Conservation (phyloP, 2,113 vertebrate genomes). For the Diphyllodes magnificus region DNA sequence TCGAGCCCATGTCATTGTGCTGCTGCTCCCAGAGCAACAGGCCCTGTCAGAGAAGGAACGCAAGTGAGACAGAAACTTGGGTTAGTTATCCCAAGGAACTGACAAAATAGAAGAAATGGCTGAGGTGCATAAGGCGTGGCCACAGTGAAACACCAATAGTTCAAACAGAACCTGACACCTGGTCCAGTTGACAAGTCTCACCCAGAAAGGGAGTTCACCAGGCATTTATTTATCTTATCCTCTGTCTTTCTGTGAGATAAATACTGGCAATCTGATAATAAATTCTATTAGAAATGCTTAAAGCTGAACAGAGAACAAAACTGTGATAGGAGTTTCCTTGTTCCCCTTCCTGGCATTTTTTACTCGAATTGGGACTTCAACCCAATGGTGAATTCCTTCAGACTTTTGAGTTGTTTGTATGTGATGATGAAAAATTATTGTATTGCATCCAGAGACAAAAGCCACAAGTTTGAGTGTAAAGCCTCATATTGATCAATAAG, state of each 20-base stretch:
- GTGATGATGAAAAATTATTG: background rate
- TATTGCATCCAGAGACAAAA: background rate
- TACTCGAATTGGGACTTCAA: background rate
- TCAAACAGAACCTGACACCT: background rate
- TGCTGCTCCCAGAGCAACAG: background rate
- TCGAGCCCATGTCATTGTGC: background rate
- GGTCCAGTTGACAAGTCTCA: background rate
- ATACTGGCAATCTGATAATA: background rate
- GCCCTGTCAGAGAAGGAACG: background rate
- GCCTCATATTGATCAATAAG: background rate
- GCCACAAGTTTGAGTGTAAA: background rate
- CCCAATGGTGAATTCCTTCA: background rate
- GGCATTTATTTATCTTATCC: background rate
- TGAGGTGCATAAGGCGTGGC: background rate
- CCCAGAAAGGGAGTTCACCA: background rate
- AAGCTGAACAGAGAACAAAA: background rate
- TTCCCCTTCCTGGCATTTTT: background rate
- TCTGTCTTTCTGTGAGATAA: background rate
- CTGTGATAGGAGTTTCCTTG: background rate
- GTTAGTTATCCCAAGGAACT: background rate
- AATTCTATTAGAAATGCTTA: background rate
- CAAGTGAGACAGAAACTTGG: rapidly evolving
- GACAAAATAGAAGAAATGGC: background rate
- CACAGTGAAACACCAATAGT: background rate
- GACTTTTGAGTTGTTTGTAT: background rate